phyloP scores from a whole-genome alignment of 2,113 vertebrate genomes.

The Leptocoma aspasia region DNA sequence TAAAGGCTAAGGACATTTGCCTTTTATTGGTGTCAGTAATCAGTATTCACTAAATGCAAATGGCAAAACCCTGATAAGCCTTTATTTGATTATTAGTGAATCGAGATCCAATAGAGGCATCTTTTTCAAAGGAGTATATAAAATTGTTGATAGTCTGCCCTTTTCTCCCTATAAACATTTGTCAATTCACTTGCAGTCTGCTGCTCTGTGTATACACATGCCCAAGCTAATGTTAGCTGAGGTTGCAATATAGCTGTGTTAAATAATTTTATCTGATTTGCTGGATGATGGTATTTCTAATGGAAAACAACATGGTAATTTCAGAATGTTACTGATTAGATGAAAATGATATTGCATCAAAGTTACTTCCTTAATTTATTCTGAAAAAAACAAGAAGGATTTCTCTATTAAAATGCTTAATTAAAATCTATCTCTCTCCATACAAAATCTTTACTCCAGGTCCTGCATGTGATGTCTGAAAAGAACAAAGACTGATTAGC shows the following conservation, averaged over 20 bases:
- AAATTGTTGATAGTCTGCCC: constrained; percentile 27
- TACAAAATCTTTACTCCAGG: constrained; percentile 63
- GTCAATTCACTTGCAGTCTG: constrained; percentile 5
- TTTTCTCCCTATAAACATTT: constrained; percentile 4
- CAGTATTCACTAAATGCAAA: background rate
- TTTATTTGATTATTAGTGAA: constrained; percentile 12
- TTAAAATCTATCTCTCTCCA: constrained; percentile 70
- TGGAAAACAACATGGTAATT: constrained; percentile 83
- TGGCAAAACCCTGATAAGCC: background rate
- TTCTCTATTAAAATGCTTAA: constrained; percentile 79
- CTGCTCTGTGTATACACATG: background rate
- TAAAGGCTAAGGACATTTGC: background rate
- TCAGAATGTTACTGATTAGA: constrained; percentile 81
- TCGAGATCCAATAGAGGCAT: background rate
- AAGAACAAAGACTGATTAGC: constrained; percentile 65
- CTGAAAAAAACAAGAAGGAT: constrained; percentile 75
- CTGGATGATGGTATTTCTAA: constrained; percentile 75
- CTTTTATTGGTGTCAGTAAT: background rate
- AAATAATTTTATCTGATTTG: constrained; percentile 74
- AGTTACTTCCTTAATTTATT: constrained; percentile 83
- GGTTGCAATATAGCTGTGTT: constrained; percentile 60
- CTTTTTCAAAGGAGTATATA: background rate
- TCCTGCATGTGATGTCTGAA: constrained; percentile 47
- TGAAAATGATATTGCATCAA: constrained; percentile 82
- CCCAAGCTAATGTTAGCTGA: constrained; percentile 61